Conservation (phyloP, 2,888 invertebrate genomes). For the Synanthedon myopaeformis region DNA sequence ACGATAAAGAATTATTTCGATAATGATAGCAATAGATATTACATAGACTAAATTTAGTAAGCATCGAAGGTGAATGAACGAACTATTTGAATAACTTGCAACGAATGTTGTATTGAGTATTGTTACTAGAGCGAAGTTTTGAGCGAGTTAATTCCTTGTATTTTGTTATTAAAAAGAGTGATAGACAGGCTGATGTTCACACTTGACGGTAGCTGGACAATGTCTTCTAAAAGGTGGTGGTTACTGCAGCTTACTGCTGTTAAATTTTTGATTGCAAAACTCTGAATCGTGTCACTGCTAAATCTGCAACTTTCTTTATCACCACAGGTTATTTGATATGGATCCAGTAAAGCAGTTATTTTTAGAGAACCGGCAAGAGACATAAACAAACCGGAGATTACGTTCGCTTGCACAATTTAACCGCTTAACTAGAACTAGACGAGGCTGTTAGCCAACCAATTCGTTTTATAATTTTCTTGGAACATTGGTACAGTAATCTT, state of each 20-base stretch:
- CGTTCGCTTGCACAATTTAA: neutral
- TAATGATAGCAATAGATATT: slow-evolving; percentile 1
- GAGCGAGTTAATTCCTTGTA: no score
- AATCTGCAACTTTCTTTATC: no score
- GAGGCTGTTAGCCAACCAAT: neutral
- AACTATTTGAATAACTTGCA: slow-evolving; percentile 12
- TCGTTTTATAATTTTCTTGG: no score
- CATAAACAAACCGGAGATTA: neutral
- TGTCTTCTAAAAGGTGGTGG: no score
- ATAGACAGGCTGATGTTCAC: no score
- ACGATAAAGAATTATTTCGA: neutral
- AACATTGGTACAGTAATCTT: no score
- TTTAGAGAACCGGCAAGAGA: neutral
- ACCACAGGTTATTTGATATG: no score
- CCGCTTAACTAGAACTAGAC: neutral
- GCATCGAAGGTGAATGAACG: slow-evolving; percentile 29
- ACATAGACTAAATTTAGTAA: slow-evolving; percentile 13
- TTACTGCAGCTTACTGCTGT: no score
- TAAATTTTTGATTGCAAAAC: no score
- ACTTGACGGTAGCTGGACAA: no score
- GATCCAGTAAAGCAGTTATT: neutral
- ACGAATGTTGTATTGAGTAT: neutral
- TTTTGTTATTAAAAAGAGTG: no score
- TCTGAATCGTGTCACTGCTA: no score
- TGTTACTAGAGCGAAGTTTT: neutral